Conservation (phyloP, 2,888 invertebrate species). For the Yponomeuta malinellus region DNA sequence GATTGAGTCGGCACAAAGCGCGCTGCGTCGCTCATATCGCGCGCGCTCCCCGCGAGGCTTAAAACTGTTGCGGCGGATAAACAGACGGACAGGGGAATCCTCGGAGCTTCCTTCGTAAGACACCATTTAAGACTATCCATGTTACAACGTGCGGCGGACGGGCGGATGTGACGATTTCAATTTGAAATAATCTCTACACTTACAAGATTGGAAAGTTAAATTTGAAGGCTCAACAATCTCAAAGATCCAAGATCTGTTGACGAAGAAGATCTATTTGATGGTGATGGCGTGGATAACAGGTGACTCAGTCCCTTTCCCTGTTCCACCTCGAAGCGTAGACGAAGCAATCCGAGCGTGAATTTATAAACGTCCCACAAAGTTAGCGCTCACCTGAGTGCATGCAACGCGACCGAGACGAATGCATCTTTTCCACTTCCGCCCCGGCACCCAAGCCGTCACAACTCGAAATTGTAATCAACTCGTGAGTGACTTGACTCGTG, state of each 20-base stretch:
- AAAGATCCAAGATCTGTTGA: no score
- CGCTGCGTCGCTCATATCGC: constrained; percentile 31
- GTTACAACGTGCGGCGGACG: no score
- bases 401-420: constrained; percentile 14
- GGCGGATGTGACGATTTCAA: constrained; percentile 1
- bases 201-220: no score
- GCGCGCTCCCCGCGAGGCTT: constrained; percentile 29
- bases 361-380: constrained; percentile 28
- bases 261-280: no score
- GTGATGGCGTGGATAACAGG: no score
- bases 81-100: constrained; percentile 28
- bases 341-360: constrained; percentile 29
- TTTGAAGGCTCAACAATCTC: no score
- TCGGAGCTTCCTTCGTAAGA: constrained; percentile 20
- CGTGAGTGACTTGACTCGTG: background rate
- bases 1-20: constrained; percentile 34
- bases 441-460: background rate
- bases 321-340: constrained; percentile 18
- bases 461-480: constrained; percentile 6
- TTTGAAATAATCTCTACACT: no score
- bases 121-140: no score
- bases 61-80: constrained; percentile 36
- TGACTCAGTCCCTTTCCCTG: background rate
- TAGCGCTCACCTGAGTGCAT: constrained; percentile 20
- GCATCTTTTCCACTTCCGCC: constrained; percentile 5